Evolutionary conservation across 2,797 vertebrate genomes (phyloP).

Genomic region (Anomalospiza imberbis): DNA sequence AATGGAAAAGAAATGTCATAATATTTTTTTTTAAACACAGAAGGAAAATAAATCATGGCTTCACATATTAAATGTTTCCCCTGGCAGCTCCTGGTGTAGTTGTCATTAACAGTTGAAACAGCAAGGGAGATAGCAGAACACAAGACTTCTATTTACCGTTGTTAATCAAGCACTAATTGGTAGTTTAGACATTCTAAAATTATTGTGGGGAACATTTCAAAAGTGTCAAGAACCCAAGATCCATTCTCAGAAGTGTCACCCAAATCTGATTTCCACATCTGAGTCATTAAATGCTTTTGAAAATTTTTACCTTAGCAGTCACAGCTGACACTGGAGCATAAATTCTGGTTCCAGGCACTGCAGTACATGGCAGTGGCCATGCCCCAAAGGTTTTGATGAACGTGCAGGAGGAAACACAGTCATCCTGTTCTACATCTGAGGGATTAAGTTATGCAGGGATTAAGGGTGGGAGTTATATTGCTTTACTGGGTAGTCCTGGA

Average conservation of each 20-base stretch:
- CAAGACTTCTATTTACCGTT: conserved; percentile 28
- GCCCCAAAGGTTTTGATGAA: neutral
- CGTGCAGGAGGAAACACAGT: rapidly evolving
- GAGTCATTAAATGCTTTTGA: neutral
- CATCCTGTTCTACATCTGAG: neutral
- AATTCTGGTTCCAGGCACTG: neutral
- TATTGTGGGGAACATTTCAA: conserved; percentile 25
- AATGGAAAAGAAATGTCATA: neutral
- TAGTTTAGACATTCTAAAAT: conserved; percentile 44
- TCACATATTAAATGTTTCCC: conserved; percentile 30
- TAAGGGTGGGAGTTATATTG: neutral
- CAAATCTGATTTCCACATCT: neutral
- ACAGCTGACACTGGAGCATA: neutral
- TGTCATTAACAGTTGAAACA: conserved; percentile 48
- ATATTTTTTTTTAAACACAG: conserved; percentile 7
- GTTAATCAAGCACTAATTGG: conserved; percentile 53
- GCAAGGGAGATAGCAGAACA: neutral
- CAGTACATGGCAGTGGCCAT: rapidly evolving
- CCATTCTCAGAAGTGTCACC: conserved; percentile 1
- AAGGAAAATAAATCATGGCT: conserved; percentile 9
- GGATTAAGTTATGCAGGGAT: neutral
- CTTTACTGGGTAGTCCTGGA: neutral
- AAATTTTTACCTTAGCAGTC: neutral
- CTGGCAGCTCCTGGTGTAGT: neutral
- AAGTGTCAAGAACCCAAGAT: neutral